phyloP scores from a whole-genome alignment of 2,113 vertebrate species.

The Tiliqua scincoides region DNA sequence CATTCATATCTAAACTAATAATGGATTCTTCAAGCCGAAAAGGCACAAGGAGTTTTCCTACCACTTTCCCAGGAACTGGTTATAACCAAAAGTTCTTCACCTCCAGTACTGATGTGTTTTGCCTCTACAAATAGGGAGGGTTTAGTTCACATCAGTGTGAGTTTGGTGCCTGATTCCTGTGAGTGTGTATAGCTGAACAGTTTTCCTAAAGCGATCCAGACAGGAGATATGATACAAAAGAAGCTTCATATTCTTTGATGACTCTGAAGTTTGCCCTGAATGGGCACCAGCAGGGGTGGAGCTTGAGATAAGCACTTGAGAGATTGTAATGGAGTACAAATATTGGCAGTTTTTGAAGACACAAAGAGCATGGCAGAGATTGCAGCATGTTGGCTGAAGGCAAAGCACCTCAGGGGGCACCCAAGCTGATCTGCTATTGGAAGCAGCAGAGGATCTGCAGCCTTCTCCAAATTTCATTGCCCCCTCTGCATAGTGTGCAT shows the following conservation, averaged over 20 bases:
- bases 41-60: neutral
- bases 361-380: no score
- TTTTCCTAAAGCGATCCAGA: neutral
- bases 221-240: neutral
- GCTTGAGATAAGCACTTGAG: neutral
- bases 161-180: neutral
- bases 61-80: fast-evolving
- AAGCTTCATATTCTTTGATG: no score
- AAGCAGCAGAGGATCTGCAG: no score
- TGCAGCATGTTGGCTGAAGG: no score
- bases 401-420: no score
- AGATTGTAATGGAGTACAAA: neutral
- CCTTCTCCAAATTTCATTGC: no score
- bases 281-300: neutral
- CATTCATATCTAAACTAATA: fast-evolving
- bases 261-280: neutral
- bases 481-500: no score
- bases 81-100: neutral
- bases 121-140: neutral
- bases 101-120: neutral
- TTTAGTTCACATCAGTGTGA: neutral
- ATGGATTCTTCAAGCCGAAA: fast-evolving
- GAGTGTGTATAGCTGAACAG: no score
- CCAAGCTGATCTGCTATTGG: no score
- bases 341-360: no score